phyloP scores from a whole-genome alignment of 2,797 vertebrate genomes.

The Myotis pilosus region DNA sequence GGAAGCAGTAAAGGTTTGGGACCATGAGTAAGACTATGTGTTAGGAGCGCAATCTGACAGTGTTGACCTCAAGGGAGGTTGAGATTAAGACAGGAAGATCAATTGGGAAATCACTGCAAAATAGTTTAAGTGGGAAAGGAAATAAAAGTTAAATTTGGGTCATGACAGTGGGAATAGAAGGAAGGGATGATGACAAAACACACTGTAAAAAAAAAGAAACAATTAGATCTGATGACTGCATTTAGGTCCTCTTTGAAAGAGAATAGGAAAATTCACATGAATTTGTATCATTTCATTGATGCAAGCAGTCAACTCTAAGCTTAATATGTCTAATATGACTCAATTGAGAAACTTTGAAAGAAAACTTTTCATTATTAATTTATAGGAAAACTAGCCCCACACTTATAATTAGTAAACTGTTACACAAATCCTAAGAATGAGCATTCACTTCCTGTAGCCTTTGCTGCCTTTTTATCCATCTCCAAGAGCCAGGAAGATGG shows the following conservation, averaged over 20 bases:
- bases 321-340: background rate
- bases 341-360: slow-evolving; percentile 12
- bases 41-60: background rate
- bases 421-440: background rate
- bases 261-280: background rate
- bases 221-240: background rate
- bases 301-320: background rate
- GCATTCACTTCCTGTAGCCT: background rate
- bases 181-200: background rate
- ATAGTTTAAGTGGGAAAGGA: background rate
- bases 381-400: background rate
- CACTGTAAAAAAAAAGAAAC: background rate
- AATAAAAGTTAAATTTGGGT: background rate
- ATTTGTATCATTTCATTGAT: background rate
- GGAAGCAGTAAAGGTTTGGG: background rate
- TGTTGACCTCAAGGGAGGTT: background rate
- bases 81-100: background rate
- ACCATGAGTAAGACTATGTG: background rate
- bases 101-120: background rate
- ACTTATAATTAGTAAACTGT: background rate
- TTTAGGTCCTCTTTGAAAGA: background rate
- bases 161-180: background rate
- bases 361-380: slow-evolving; percentile 7
- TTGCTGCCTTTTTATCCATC: background rate
- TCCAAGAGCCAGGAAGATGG: background rate